A percentile compares a stretch with the other conserved stretches of the same genome.
These are phyloP conservation scores for Diachasmimorpha longicaudata DNA, from an alignment of 1,140 invertebrate species.

Conservation along the genomic window DNA sequence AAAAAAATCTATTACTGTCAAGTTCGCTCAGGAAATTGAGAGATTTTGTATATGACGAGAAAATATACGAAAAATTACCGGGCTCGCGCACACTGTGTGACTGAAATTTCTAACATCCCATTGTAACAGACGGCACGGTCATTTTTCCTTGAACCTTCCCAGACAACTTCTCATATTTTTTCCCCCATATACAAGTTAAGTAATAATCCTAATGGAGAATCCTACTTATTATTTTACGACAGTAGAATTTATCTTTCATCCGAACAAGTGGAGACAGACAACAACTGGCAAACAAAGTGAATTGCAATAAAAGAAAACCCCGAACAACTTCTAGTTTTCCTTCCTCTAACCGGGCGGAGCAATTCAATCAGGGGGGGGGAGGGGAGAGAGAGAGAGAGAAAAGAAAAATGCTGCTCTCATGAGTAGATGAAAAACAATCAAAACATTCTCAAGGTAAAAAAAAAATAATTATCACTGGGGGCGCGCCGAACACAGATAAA, in stretches of 20 bases:
- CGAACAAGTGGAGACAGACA: not conserved
- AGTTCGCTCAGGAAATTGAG: not conserved
- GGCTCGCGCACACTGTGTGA: too few relatives aligned
- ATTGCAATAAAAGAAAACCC: not conserved
- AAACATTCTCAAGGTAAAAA: not conserved
- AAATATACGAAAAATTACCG: too few relatives aligned
- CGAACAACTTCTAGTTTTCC: not conserved
- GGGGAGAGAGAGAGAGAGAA: too few relatives aligned
- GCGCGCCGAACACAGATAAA: not conserved
- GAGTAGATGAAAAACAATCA: not conserved
- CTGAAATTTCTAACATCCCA: too few relatives aligned
- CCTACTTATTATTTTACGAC: not conserved
- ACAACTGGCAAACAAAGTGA: not conserved
- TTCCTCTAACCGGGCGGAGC: not conserved
- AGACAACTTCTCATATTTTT: too few relatives aligned
- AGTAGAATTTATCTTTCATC: not conserved
- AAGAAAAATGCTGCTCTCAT: not conserved
- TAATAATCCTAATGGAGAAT: not conserved
- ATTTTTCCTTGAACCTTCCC: too few relatives aligned
- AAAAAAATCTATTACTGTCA: not conserved
- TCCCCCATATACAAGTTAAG: not conserved
- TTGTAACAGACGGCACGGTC: too few relatives aligned
- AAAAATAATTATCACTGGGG: not conserved
- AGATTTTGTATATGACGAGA: not conserved
- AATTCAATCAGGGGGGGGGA: not conserved